Base-by-base conservation (phyloP, 2,797 vertebrate genomes). In the Pelobates cultripes region DNA sequence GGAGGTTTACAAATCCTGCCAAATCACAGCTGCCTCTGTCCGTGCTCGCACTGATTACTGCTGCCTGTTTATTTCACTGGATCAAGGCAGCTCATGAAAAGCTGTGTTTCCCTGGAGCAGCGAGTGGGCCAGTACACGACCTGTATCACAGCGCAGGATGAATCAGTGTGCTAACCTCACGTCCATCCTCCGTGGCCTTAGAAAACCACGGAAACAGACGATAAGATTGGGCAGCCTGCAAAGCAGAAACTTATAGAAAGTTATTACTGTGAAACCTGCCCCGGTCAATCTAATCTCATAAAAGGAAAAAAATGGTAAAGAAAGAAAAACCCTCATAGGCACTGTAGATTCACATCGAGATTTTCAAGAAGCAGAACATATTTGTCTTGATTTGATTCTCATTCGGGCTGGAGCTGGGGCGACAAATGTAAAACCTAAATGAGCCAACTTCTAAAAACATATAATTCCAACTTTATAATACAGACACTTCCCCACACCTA, bases 211-310 rank as follows among this genome's bases (percentile, higher is more conserved):
- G 44, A 43, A 41, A 42, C 55, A 43, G 40, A 42, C 7, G 4
- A 28, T 40, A 7, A 12, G 77, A 68, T 66, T 7, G 60, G 75
- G 75, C 45, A 44, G 17, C 6, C n/a, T 28, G 28, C 28, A 28
- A 28, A 28, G 28, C 28, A 28, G 13, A 4, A 45, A 45, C 55
- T 64, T 17, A 15, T 28, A 14, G n/a, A n/a, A 51, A 44, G 53
- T 41, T 55, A 69, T 80, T 80, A 69, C 14, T 15, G 64, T 41
- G n/a, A 9, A 45, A 15, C 43, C 41, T 74, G 72, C 51, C 78
- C 71, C 2, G 78, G 72, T 80, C 64, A 80, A 73, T 80, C 51
- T 64, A 80, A 69, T 75, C 67, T 74, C 63, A 80, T 72, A 80
- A 51, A 41, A 80, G 41, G 67, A 80, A 67, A 14, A 4, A 12